Percentiles rank a stretch among this genome's conserved stretches.
Evolutionary conservation across 2,113 vertebrate genomes (phyloP).

Genomic region (human (Homo sapiens)): DNA sequence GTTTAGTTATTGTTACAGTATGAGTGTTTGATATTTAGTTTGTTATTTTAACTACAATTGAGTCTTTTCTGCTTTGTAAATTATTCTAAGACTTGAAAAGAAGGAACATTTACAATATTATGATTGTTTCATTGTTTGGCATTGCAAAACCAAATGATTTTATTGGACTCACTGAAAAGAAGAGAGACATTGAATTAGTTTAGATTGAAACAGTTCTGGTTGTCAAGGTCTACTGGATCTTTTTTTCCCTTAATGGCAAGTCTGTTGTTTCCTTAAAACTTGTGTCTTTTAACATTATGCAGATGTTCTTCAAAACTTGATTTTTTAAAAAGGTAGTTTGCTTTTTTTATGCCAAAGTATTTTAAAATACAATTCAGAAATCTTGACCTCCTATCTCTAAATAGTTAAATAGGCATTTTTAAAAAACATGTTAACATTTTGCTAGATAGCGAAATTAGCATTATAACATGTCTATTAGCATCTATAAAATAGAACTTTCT

Average conservation of each 20-base stretch:
- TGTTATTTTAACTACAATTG: slow-evolving; percentile 34
- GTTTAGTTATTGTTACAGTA: background rate
- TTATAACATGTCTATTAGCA: background rate
- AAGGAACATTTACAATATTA: background rate
- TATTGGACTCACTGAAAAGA: background rate
- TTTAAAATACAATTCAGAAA: slow-evolving; percentile 41
- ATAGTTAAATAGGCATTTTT: background rate
- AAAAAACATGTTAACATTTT: background rate
- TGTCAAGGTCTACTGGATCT: background rate
- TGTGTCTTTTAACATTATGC: background rate
- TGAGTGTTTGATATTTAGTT: slow-evolving; percentile 22
- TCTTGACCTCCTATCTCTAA: background rate
- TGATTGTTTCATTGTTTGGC: background rate
- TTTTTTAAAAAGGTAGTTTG: background rate
- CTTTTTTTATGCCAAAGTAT: background rate
- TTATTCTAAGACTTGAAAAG: slow-evolving; percentile 39
- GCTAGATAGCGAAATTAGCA: background rate
- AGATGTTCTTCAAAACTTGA: background rate
- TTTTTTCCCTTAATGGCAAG: background rate
- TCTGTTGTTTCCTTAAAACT: slow-evolving; percentile 10
- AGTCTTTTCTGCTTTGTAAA: background rate
- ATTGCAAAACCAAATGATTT: background rate
- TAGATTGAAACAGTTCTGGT: background rate
- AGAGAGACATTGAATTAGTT: background rate
- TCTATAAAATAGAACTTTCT: background rate